Evolutionary conservation across 2,888 invertebrate genomes (phyloP), one percentile per base, ranked within the genome.

Genomic region (Physocephala rufipes): DNA sequence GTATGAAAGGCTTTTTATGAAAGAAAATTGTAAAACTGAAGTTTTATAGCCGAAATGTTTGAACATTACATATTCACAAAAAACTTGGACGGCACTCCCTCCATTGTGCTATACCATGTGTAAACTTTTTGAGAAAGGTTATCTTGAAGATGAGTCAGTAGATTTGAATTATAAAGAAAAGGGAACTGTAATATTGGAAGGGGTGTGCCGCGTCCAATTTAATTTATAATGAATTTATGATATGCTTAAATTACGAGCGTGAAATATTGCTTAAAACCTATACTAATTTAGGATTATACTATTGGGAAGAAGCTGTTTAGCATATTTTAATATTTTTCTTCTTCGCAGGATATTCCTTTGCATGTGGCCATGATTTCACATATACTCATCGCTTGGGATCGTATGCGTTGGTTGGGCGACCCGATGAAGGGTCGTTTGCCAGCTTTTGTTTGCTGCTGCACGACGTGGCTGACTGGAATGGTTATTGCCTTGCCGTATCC

Each of bases 401-500:
- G 92, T 74, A 91, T 90, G 84, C 88, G 91, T 63, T 88, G 89
- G 79, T 86, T 92, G 28, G 88, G 89, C 72, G 88, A 91, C 82
- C 92, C 92, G 4, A 86, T 89, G 74, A 90, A 89, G 80, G 88
- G 89, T 1, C 88, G 92, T 30, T 84, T 91, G 75, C 91, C 92
- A 0, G 90, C 90, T 21, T 90, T 90, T 75, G 89, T 92, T 19
- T 91, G 91, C 81, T 88, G 89, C 65, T 87, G 91, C 70, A 91
- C 90, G 53, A 88, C 90, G n/a, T 93, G 92, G 92, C 88, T 92
- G 19, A 89, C 90, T 58, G 90, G 92, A 19, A 88, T 91, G 78
- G 91, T 92, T 80, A 89, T 92, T 70, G 92, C 91, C 1, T 84
- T 93, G 74, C 92, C 92, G 1, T 91, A 91, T 86, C 91, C 91